These are phyloP conservation scores for Pristionchus japonicus DNA, from an alignment of 2,888 invertebrate species.

Conservation along the genomic window DNA sequence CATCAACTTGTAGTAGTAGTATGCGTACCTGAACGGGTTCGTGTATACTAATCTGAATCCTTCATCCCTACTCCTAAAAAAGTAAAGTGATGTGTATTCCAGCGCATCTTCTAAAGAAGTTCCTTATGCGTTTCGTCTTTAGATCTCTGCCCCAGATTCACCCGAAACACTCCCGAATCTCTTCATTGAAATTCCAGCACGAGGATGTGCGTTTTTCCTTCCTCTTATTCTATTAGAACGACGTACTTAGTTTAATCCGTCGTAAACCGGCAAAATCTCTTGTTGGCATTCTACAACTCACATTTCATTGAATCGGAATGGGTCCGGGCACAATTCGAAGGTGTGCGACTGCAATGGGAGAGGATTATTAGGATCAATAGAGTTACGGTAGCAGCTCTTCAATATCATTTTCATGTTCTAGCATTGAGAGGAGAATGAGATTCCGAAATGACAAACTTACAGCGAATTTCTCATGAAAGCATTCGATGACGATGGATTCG, in stretches of 20 bases:
- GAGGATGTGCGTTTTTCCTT: not conserved
- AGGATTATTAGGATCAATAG: not conserved
- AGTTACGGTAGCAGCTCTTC: too few relatives aligned
- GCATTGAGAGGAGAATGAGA: not conserved
- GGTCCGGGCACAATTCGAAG: slow-evolving; percentile 48
- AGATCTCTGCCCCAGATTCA: not conserved
- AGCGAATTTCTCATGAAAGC: slow-evolving; percentile 67
- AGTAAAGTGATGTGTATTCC: too few relatives aligned
- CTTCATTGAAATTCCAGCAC: slow-evolving; percentile 28
- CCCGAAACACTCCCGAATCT: not conserved
- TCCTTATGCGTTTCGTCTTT: not conserved
- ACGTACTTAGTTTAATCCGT: slow-evolving; percentile 32
- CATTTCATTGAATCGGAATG: slow-evolving; percentile 66
- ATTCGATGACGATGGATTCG: slow-evolving; percentile 69
- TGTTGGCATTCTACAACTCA: slow-evolving; percentile 49
- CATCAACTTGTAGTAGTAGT: slow-evolving; percentile 72
- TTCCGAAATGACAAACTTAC: not conserved
- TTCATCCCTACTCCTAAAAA: too few relatives aligned
- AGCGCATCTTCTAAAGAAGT: not conserved
- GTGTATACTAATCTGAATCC: not conserved
- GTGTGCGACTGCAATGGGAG: slow-evolving; percentile 29
- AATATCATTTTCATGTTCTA: not conserved
- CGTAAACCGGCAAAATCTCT: not conserved
- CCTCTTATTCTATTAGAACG: not conserved
- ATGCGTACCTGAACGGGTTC: slow-evolving; percentile 60